Evolutionary conservation across 2,113 vertebrate genomes (phyloP), one percentile per base, ranked within the genome.

Genomic region (Hippoglossus stenolepis): DNA sequence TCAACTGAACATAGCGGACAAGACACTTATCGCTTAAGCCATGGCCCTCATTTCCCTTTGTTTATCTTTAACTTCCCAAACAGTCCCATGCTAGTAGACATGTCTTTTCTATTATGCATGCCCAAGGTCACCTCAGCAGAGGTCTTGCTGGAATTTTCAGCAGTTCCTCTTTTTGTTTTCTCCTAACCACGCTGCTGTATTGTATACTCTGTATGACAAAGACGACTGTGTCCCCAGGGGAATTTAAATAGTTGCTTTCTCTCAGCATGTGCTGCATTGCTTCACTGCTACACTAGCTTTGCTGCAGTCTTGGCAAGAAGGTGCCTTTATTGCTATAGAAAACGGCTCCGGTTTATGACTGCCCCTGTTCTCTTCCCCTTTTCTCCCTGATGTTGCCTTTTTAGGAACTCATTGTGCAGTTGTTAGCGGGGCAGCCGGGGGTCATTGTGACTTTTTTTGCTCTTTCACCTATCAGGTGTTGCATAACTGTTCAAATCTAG

Each of bases 291-390:
- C 86, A 84, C 62, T 59, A 62, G 56, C 80, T 84, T 70, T 87
- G 61, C 90, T 90, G 91, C 90, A 93, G 90, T 87, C 82, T 90
- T 92, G 90, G 90, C 90, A 89, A 63, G 57, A 77, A 47, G 4
- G 5, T 76, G 47, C 26, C 45, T 11, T 77, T 61, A 65, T 35
- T 80, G 65, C 75, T 83, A 72, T 64, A 60, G 73, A 38, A 68
- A 79, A 84, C 31, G 1, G 12, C 66, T 70, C 23, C 21, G 58
- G 35, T 66, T 26, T 54, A 69, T 15, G 20, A 65, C 67, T 14
- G 47, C 28, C 53, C 28, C 21, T 17, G 31, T 12, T 21, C 6
- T 17, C 14, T 60, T 51, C 20, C 65, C 4, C n/a, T 9, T 65
- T 54, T n/a, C 68, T 65, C 38, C 35, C 18, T 11, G 21, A 71